A percentile compares a stretch with the other conserved stretches of the same genome.
Evolutionary conservation across 2,888 invertebrate genomes (phyloP).

Genomic region (Apamea epomidion): DNA sequence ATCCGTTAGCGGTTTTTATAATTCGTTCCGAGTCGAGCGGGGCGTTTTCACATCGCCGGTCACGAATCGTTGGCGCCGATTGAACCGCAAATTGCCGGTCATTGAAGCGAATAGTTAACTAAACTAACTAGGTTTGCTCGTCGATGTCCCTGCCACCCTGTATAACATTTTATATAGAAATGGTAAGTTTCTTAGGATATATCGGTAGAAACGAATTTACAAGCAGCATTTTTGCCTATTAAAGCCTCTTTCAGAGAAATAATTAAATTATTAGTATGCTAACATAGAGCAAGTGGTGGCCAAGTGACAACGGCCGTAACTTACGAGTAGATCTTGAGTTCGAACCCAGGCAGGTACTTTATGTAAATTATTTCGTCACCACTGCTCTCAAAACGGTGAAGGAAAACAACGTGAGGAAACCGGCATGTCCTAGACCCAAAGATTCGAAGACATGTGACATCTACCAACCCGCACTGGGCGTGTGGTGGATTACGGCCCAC

Average conservation of each 20-base stretch:
- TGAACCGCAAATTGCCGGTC: slow-evolving; percentile 55
- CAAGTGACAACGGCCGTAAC: no score
- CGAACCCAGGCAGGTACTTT: no score
- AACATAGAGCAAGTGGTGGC: neutral
- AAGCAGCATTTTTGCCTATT: neutral
- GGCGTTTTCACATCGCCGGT: slow-evolving; percentile 46
- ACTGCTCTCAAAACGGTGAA: no score
- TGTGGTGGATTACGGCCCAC: no score
- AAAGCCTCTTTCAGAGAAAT: neutral
- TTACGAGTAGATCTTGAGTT: no score
- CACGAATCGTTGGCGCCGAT: slow-evolving; percentile 53
- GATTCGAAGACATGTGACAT: no score
- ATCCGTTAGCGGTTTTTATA: slow-evolving; percentile 43
- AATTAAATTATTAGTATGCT: no score
- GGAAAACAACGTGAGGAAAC: no score
- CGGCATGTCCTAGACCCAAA: no score
- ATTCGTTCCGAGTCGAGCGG: slow-evolving; percentile 27
- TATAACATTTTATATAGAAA: neutral
- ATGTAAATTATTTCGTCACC: no score
- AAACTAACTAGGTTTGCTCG: slow-evolving; percentile 26
- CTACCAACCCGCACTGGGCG: no score
- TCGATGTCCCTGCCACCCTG: neutral
- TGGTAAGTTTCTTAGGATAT: neutral
- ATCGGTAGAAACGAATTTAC: neutral
- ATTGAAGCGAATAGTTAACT: slow-evolving; percentile 48